Percentiles rank a stretch among this genome's conserved stretches.
phyloP scores from a whole-genome alignment of 1,140 invertebrate species.

The Bombus huntii region DNA sequence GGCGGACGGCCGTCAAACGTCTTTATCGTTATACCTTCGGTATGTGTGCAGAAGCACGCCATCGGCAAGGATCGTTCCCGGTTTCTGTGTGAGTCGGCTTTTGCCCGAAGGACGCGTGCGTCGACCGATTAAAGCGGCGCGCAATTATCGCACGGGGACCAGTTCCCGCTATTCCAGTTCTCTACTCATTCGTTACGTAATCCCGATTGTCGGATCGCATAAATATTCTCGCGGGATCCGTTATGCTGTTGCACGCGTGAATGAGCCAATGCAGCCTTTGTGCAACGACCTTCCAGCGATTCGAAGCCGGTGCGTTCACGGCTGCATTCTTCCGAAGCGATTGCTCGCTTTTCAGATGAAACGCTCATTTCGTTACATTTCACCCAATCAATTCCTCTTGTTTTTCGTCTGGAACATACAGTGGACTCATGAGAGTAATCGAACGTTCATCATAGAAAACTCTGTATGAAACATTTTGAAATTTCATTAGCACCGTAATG shows the following conservation, averaged over 20 bases:
- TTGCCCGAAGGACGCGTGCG: constrained; percentile 66
- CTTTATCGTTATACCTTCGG: not conserved
- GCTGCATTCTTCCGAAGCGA: constrained; percentile 15
- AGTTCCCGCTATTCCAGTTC: constrained; percentile 79
- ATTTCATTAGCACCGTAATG: no score
- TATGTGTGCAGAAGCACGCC: constrained; percentile 40
- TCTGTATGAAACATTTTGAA: no score
- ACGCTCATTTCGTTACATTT: not conserved
- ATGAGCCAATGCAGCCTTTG: constrained; percentile 43
- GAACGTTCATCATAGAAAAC: no score
- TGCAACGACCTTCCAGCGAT: constrained; percentile 48
- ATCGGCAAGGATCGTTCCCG: constrained; percentile 47
- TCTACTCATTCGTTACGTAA: constrained; percentile 71
- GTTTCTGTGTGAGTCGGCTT: constrained; percentile 61
- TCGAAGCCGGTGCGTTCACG: constrained; percentile 12
- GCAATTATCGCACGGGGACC: constrained; percentile 75
- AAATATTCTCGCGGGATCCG: constrained; percentile 67
- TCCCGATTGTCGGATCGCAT: constrained; percentile 67
- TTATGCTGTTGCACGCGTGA: constrained; percentile 64
- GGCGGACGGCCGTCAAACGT: not conserved
- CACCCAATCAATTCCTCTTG: not conserved
- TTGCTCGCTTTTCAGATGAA: constrained; percentile 9
- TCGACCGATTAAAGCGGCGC: constrained; percentile 71
- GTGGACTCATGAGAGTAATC: no score
- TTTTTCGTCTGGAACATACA: not conserved